Conservation (phyloP, 1,140 invertebrate genomes). For the Achroia grisella region DNA sequence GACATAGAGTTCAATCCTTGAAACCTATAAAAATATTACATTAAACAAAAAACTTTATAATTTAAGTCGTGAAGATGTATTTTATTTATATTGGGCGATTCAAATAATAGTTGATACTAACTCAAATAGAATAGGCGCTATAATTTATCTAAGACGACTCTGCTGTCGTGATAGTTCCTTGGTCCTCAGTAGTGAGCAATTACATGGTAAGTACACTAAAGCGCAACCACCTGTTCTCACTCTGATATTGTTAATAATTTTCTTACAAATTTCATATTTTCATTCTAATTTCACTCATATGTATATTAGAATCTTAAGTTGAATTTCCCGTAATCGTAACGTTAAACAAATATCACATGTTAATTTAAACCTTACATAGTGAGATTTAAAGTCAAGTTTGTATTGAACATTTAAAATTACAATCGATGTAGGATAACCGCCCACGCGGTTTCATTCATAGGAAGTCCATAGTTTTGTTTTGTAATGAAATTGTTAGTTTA, state of each 20-base stretch:
- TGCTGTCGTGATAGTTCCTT: conserved; percentile 40
- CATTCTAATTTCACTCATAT: conserved; percentile 1
- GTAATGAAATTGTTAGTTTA: conserved; percentile 68
- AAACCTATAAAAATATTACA: too few relatives aligned
- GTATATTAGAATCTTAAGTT: too few relatives aligned
- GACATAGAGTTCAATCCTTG: too few relatives aligned
- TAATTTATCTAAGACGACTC: conserved; percentile 25
- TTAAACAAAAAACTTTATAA: too few relatives aligned
- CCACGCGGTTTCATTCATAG: conserved; percentile 67
- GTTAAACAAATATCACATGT: too few relatives aligned
- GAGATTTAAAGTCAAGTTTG: too few relatives aligned
- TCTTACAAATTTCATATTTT: conserved; percentile 17
- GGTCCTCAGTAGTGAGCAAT: conserved; percentile 53
- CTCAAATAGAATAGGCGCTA: conserved; percentile 6
- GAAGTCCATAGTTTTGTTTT: conserved; percentile 66
- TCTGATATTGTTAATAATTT: conserved; percentile 50
- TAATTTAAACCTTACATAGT: too few relatives aligned
- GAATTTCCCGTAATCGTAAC: too few relatives aligned
- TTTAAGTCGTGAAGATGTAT: too few relatives aligned
- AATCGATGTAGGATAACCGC: conserved; percentile 51
- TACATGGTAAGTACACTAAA: conserved; percentile 50
- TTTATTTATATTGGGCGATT: too few relatives aligned
- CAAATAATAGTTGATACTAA: too few relatives aligned
- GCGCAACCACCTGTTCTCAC: conserved; percentile 60
- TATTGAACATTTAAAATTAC: too few relatives aligned